Evolutionary conservation across 23 tunicate species (phyloP).

Genomic region (Trididemnum nubilum): DNA sequence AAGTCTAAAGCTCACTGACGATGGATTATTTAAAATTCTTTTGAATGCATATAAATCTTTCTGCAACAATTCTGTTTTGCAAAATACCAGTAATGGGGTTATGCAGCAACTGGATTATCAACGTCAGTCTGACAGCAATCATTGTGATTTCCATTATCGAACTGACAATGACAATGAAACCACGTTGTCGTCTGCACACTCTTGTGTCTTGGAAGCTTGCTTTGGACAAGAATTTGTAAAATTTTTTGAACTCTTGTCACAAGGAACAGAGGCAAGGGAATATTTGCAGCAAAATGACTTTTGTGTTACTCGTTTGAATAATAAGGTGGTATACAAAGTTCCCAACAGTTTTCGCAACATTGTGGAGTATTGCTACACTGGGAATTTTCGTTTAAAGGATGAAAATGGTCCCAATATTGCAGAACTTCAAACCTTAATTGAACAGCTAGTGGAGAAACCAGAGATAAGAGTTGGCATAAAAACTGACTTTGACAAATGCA

Average conservation of each 20-base stretch:
- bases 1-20: too few relatives aligned
- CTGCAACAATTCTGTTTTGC: too few relatives aligned
- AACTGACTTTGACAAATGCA: background rate
- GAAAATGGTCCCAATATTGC: background rate
- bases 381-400: background rate
- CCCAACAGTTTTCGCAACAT: slow-evolving; percentile 6
- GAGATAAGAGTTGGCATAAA: background rate
- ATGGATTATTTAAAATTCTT: too few relatives aligned
- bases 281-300: background rate
- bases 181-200: slow-evolving; percentile 13
- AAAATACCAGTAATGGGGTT: too few relatives aligned
- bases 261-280: too few relatives aligned
- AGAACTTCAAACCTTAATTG: background rate
- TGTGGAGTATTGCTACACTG: slow-evolving; percentile 17
- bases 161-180: background rate
- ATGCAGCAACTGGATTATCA: too few relatives aligned
- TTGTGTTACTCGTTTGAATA: too few relatives aligned
- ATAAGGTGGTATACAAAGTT: too few relatives aligned
- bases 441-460: background rate
- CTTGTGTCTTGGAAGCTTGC: background rate
- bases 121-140: background rate
- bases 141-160: slow-evolving; percentile 2
- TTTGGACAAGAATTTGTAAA: slow-evolving; percentile 4
- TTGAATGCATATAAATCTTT: too few relatives aligned
- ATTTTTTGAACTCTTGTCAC: too few relatives aligned